phyloP scores from a whole-genome alignment of 2,797 vertebrate species.

The Sarcophilus harrisii region DNA sequence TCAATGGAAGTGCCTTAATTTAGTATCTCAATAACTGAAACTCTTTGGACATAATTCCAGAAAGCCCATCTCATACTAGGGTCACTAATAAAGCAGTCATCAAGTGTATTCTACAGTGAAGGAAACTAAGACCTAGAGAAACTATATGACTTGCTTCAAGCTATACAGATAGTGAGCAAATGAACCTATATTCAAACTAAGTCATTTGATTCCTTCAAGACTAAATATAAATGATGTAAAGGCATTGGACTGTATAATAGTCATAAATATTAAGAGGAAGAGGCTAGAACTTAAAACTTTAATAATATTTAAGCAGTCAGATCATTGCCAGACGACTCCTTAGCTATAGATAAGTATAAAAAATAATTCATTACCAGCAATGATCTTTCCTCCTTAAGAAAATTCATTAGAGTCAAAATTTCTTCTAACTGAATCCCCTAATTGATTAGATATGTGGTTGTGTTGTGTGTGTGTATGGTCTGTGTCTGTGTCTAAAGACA shows the following conservation, averaged over 20 bases:
- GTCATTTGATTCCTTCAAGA: not conserved
- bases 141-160: not conserved
- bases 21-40: conserved; percentile 23
- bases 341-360: not conserved
- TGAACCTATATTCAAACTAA: not conserved
- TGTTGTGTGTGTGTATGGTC: too few species aligned
- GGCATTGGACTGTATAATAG: not conserved
- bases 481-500: not conserved
- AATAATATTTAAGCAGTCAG: not conserved
- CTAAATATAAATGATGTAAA: not conserved
- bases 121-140: not conserved
- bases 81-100: not conserved
- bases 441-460: not conserved
- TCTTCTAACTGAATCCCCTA: not conserved
- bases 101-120: not conserved
- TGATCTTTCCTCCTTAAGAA: not conserved
- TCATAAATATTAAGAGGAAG: not conserved
- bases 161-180: not conserved
- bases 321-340: not conserved
- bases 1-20: not conserved
- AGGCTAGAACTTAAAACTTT: not conserved
- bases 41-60: not conserved
- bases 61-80: not conserved
- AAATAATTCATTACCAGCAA: not conserved
- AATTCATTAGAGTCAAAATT: not conserved